Base-by-base conservation (phyloP, 2,888 invertebrate species). In the Ceriagrion tenellum region DNA sequence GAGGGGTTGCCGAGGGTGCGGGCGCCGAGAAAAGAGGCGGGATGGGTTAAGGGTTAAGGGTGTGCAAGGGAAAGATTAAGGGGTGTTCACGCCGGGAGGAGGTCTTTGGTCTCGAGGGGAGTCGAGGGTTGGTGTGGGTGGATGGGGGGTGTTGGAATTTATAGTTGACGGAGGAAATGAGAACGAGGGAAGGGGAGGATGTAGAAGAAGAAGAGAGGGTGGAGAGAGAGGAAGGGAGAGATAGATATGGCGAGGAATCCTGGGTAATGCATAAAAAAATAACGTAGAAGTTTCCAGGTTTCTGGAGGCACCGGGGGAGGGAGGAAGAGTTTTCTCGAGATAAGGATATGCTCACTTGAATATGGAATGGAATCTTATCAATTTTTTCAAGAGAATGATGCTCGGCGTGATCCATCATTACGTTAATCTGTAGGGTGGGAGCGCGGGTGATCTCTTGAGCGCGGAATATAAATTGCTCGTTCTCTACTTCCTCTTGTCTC, bases 341-440 rank as follows among this genome's bases (percentile, higher is more conserved):
- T 81, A 81, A 81, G 81, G 81, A 81, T 81, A 81, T 81, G 81
- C 81, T 81, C 81, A 81, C 81, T 81, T 81, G 81, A 81, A 81
- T 81, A 81, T 81, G 81, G 81, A 81, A 81, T 81, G 81, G 81
- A 81, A 81, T 81, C 30, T 81, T 81, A 81, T 81, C 81, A 81
- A 81, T 81, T 81, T 81, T 81, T 81, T 81, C 81, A 35, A 81
- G 81, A 81, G 81, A 81, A 81, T 35, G 81, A 81, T 81, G 81
- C 30, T n/a, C 35, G 69, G 69, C n/a, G 69, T 69, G 69, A 81
- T 81, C 81, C 30, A 81, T 81, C 81, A 81, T 81, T 81, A 81
- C 81, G 81, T 81, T 81, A 81, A 81, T 81, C 81, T 81, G 81
- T 35, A 81, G 35, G 81, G 12, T 2, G 35, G 81, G 23, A 81